These are phyloP conservation scores for Mythimna albipuncta DNA, from an alignment of 2,888 invertebrate species.

Conservation along the genomic window DNA sequence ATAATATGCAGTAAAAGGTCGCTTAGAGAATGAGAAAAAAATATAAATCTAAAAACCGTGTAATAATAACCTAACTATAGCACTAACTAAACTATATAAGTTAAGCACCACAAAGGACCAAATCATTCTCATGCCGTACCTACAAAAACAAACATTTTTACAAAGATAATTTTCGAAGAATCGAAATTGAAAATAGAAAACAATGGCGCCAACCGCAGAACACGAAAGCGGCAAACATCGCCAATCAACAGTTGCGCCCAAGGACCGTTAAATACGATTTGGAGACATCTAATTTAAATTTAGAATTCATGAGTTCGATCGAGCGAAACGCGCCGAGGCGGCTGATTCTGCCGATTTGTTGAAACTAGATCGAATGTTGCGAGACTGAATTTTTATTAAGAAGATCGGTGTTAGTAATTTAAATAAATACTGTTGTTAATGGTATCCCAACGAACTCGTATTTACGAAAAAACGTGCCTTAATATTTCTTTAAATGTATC, in stretches of 20 bases:
- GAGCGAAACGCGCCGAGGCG: constrained; percentile 68
- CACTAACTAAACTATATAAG: neutral
- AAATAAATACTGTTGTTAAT: constrained; percentile 17
- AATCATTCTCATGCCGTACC: neutral
- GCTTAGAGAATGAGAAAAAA: neutral
- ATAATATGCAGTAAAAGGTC: neutral
- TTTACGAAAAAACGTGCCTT: neutral
- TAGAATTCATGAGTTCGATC: constrained; percentile 80
- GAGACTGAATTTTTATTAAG: constrained; percentile 31
- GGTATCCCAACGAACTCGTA: neutral
- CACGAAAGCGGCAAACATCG: constrained; percentile 66
- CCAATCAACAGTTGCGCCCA: constrained; percentile 75
- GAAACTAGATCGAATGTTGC: constrained; percentile 58
- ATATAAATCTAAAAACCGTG: neutral
- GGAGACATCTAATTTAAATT: constrained; percentile 82
- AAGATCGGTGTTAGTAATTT: constrained; percentile 4
- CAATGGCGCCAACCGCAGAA: constrained; percentile 58
- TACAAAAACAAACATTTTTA: neutral
- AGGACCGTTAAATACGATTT: constrained; percentile 79
- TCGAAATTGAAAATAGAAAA: constrained; percentile 55
- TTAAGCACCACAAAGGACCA: neutral
- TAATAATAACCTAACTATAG: neutral
- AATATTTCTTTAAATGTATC: neutral
- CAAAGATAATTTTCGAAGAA: constrained; percentile 26
- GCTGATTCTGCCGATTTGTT: constrained; percentile 60